phyloP scores from a whole-genome alignment of 2,113 vertebrate species.

The Sinocyclocheilus anophthalmus region DNA sequence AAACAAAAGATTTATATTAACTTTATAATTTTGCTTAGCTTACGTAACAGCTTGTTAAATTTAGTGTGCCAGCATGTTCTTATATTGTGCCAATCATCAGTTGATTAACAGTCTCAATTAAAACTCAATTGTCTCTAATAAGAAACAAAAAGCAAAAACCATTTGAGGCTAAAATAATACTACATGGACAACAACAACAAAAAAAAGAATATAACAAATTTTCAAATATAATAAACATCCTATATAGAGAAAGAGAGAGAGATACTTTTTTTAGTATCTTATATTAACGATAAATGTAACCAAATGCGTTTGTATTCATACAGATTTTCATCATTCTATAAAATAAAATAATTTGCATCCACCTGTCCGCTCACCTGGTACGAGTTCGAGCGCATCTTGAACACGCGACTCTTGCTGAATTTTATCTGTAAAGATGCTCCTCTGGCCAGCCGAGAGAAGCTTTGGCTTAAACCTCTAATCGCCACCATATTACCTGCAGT shows the following conservation, averaged over 20 bases:
- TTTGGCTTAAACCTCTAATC: conserved; percentile 18
- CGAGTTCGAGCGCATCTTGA: background rate
- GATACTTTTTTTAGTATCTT: too few relatives aligned
- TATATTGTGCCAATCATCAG: background rate
- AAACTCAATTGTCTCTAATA: background rate
- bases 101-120: too few relatives aligned
- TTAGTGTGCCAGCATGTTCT: background rate
- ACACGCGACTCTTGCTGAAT: background rate
- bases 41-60: background rate
- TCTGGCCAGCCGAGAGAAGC: background rate
- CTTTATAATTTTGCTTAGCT: background rate
- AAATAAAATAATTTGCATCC: background rate
- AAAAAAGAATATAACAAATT: too few relatives aligned
- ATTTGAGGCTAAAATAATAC: background rate
- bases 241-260: too few relatives aligned
- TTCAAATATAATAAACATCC: too few relatives aligned
- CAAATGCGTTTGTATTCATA: background rate
- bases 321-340: background rate
- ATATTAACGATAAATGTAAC: background rate
- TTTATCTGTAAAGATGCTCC: conserved; percentile 4
- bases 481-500: conserved; percentile 37
- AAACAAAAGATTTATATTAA: background rate
- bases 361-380: background rate
- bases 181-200: too few relatives aligned
- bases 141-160: background rate